Base-by-base conservation (phyloP, 2,888 invertebrate species). In the Mimachlamys varia region DNA sequence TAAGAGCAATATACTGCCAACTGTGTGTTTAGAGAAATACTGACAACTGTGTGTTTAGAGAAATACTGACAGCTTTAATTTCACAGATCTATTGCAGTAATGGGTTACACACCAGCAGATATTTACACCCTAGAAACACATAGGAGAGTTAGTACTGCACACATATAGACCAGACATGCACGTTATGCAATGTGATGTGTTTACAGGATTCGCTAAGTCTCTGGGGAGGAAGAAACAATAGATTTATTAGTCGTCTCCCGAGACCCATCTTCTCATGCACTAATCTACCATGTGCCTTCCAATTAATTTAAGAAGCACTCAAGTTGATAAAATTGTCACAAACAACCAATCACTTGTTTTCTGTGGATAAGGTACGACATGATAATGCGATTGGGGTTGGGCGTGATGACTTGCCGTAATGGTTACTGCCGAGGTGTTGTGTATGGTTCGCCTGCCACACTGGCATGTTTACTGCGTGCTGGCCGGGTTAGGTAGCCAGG, bases 241-340 rank as follows among this genome's bases (percentile, higher is more conserved):
- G 33, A 76, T 76, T 33, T 76, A 17, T 76, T 33, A 76, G 27
- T 7, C 76, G 12, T 76, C 76, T 76, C 76, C 15, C 0, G 76
- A 33, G 76, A 76, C 27, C 27, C 12, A 19, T 22, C 33, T 76
- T 33, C 33, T 33, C 76, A 22, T 76, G 76, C 33, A 17, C 76
- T 76, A 76, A 27, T 76, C 76, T 33, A 76, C 76, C 33, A 33
- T 76, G 76, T 33, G 33, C 76, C 76, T 76, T 76, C 33, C 76
- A 76, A 76, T 76, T 76, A 76, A 76, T 76, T 76, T 76, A 76
- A 76, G 76, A 76, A 76, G 76, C 76, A 76, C 76, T 76, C 76
- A 33, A 33, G 76, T 76, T 76, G 76, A 76, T 76, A 76, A 76
- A 76, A 33, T 76, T 27, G 76, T 76, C 76, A 76, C 76, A 76